Base-by-base conservation (phyloP, 2,113 vertebrate genomes). In the Naja naja region DNA sequence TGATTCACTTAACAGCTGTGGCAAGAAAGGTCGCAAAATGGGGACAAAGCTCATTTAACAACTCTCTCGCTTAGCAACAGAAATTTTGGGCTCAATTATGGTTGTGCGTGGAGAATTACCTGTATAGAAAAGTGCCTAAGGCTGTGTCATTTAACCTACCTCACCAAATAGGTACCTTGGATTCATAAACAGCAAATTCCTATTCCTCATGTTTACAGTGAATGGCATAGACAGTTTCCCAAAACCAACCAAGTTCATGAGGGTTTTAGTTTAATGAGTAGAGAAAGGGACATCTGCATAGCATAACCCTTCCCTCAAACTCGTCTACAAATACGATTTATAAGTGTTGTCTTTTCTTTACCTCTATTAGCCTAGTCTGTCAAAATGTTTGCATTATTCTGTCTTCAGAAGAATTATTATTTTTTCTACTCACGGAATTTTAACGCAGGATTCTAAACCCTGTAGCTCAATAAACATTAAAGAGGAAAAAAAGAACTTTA, bases 331-430 rank as follows among this genome's bases (percentile, higher is more conserved):
- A 89, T 81, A 89, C 18, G 22, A 87, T 9, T 47, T 87, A 91
- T 87, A 22, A 14, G 49, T 55, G 23, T 39, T 39, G 34, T n/a
- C 52, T 22, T 92, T 88, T 60, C 49, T 74, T 69, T 43, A 34
- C 43, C 25, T 27, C 87, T 49, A 54, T 74, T 74, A 74, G 85
- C 53, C 52, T 92, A 81, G 49, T 54, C 49, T 89, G 23, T 81
- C 64, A 89, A 81, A 92, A 81, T 34, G 30, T 89, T 89, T 89
- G 87, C 49, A 74, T 81, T 92, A 56, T 85, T 85, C 53, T 69
- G 58, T 43, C 86, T 43, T 53, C 34, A 85, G 88, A 39, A 34
- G 60, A 89, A 92, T 4, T n/a, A 22, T 74, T 18, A 9, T 22
- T 69, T 81, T 22, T 91, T 58, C 87, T 56, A 54, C 43, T 89